These are phyloP conservation scores for Dioctria linearis DNA, from an alignment of 2,888 invertebrate genomes.

Conservation along the genomic window DNA sequence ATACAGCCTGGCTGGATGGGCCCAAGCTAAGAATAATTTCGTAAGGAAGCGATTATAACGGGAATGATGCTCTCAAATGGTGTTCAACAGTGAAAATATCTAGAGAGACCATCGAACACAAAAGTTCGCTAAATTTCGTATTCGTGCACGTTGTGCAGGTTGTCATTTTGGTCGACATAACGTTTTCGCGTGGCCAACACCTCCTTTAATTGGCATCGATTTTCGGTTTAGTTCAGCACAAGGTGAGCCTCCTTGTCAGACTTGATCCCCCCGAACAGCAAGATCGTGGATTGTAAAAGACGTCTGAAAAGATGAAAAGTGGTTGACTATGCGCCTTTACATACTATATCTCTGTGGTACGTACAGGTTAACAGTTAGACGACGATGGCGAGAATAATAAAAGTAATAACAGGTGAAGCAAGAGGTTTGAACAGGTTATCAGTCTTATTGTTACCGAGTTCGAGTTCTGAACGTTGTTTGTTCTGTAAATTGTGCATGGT, in stretches of 20 bases:
- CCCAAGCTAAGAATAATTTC: slow-evolving; percentile 14
- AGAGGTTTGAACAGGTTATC: slow-evolving; percentile 52
- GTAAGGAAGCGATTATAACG: slow-evolving; percentile 51
- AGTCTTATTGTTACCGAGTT: slow-evolving; percentile 47
- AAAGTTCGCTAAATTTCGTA: slow-evolving; percentile 35
- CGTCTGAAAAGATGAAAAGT: slow-evolving; percentile 51
- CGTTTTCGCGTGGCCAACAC: slow-evolving; percentile 38
- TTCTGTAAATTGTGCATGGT: slow-evolving; percentile 53
- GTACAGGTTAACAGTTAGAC: slow-evolving; percentile 50
- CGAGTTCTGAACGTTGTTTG: slow-evolving; percentile 51
- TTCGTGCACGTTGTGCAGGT: slow-evolving; percentile 32
- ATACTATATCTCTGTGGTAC: slow-evolving; percentile 16
- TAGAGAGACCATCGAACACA: slow-evolving; percentile 30
- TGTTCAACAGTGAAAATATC: slow-evolving; percentile 33
- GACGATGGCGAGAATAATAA: slow-evolving; percentile 33
- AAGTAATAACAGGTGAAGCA: slow-evolving; percentile 52
- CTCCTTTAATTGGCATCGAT: slow-evolving; percentile 46
- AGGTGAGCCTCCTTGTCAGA: background rate
- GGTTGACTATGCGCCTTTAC: slow-evolving; percentile 30
- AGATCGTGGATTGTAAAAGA: slow-evolving; percentile 38
- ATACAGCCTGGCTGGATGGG: background rate
- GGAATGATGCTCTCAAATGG: slow-evolving; percentile 32
- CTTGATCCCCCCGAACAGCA: slow-evolving; percentile 9
- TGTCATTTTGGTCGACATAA: slow-evolving; percentile 28
- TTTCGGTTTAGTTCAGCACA: slow-evolving; percentile 38